Percentiles rank a stretch among this genome's conserved stretches.
These are phyloP conservation scores for Neoascia interrupta DNA, from an alignment of 2,888 invertebrate species.

Conservation along the genomic window DNA sequence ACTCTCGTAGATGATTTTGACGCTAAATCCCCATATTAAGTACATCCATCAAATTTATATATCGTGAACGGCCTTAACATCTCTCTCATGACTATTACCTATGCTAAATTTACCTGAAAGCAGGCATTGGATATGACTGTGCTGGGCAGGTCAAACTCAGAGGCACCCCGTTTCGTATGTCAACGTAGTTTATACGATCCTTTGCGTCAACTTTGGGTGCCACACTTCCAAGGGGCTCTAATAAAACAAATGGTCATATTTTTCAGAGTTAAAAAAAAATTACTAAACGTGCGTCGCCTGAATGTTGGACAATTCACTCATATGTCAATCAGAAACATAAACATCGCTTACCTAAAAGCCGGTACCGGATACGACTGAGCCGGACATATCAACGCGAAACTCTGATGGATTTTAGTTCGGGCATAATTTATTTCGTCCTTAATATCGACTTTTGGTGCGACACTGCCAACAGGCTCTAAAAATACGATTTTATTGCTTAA, in stretches of 20 bases:
- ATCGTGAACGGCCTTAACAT: no score
- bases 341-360: conserved; percentile 62
- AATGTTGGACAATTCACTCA: conserved; percentile 77
- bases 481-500: conserved; percentile 9
- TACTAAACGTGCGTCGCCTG: conserved; percentile 63
- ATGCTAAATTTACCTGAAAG: conserved; percentile 81
- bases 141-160: conserved; percentile 87
- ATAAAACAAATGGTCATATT: background rate
- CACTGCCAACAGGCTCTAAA: conserved; percentile 81
- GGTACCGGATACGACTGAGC: conserved; percentile 85
- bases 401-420: conserved; percentile 77
- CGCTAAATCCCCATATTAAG: no score
- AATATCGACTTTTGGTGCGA: conserved; percentile 82
- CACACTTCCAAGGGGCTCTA: conserved; percentile 86
- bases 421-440: conserved; percentile 82
- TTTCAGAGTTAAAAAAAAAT: background rate
- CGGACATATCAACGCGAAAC: conserved; percentile 84
- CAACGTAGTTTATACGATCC: conserved; percentile 83
- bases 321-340: no score
- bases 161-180: conserved; percentile 78
- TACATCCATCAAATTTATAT: no score
- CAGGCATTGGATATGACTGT: conserved; percentile 87
- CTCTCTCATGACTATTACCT: no score
- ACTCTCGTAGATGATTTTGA: no score
- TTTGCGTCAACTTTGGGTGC: conserved; percentile 84